Evolutionary conservation across 2,797 vertebrate species (phyloP).

Genomic region (Cyprinella venusta): DNA sequence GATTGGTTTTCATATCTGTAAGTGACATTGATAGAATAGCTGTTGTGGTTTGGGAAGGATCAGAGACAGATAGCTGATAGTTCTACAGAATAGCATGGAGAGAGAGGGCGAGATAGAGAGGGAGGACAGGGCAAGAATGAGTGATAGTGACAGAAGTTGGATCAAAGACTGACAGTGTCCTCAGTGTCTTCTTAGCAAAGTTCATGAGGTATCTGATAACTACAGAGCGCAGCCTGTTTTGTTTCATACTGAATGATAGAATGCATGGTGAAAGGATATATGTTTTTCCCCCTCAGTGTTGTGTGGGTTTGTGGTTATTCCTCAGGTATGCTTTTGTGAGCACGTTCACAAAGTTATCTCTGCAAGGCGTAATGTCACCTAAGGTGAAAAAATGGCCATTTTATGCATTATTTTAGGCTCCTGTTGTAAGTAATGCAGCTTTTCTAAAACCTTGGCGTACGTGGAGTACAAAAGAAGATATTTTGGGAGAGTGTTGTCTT

Average conservation of each 20-base stretch:
- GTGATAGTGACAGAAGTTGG: constrained; percentile 28
- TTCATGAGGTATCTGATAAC: constrained; percentile 43
- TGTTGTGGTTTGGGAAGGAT: constrained; percentile 57
- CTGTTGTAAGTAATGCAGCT: background rate
- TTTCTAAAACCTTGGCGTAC: background rate
- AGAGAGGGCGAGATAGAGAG: constrained; percentile 27
- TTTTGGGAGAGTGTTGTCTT: background rate
- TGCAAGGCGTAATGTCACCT: background rate
- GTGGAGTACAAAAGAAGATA: background rate
- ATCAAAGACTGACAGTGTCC: constrained; percentile 2
- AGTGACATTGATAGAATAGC: constrained; percentile 63
- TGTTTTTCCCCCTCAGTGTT: constrained; percentile 12
- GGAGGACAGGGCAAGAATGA: constrained; percentile 31
- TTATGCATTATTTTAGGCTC: constrained; percentile 1
- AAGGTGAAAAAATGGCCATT: background rate
- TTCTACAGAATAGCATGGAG: constrained; percentile 21
- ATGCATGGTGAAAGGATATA: constrained; percentile 39
- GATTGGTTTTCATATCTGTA: constrained; percentile 66
- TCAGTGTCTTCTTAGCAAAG: background rate
- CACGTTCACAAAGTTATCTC: constrained; percentile 41
- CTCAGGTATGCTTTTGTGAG: constrained; percentile 58
- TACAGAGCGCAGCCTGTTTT: constrained; percentile 29
- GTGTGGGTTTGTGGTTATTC: constrained; percentile 60
- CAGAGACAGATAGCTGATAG: constrained; percentile 56
- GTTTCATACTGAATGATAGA: constrained; percentile 14